Conservation (phyloP, 2,113 vertebrate species). For the Antigone vipio region DNA sequence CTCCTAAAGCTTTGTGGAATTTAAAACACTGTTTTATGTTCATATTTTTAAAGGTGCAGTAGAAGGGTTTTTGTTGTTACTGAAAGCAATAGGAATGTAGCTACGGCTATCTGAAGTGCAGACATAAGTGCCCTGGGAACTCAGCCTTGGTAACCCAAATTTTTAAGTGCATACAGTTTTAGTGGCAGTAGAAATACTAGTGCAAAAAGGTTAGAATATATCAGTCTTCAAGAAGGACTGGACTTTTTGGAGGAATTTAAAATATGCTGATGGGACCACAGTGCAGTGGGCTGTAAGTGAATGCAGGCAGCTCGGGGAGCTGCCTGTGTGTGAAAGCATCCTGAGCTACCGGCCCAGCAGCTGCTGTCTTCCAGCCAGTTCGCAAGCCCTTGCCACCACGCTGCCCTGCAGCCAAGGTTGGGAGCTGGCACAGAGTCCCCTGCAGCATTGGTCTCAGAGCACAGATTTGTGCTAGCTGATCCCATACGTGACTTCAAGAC, state of each 20-base stretch:
- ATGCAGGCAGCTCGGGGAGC: not conserved
- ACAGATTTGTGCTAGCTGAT: too few relatives aligned
- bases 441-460: not conserved
- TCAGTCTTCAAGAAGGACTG: too few relatives aligned
- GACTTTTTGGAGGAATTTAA: not conserved
- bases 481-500: not conserved
- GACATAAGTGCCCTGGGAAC: not conserved
- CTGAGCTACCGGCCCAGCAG: not conserved
- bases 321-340: not conserved
- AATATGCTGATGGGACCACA: not conserved
- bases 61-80: not conserved
- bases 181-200: not conserved
- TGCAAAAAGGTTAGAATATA: not conserved
- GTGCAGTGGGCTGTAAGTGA: not conserved
- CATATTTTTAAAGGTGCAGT: not conserved
- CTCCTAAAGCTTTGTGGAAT: not conserved
- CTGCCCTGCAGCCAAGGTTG: not conserved
- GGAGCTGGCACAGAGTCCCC: not conserved
- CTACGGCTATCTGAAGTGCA: not conserved
- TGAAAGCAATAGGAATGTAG: not conserved
- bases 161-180: not conserved
- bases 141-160: not conserved
- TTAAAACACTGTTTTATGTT: not conserved
- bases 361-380: not conserved
- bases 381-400: accelerated